These are phyloP conservation scores for Sceloporus undulatus DNA, from an alignment of 2,113 vertebrate species.

Conservation along the genomic window DNA sequence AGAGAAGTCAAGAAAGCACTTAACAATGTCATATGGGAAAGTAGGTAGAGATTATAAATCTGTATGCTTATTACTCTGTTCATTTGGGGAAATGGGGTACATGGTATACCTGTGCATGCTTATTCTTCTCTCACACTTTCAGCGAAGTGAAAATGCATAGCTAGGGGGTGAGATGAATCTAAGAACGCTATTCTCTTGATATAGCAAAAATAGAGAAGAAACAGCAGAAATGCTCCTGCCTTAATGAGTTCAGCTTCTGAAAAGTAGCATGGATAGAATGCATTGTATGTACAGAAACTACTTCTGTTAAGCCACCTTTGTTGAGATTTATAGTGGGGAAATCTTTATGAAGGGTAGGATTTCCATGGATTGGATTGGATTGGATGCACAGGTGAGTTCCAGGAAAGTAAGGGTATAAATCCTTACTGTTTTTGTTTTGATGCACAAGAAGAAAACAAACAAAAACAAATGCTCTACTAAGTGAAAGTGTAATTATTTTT, in stretches of 20 bases:
- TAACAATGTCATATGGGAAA: slow-evolving; percentile 26
- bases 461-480: too few species aligned
- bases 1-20: slow-evolving; percentile 20
- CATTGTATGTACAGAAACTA: background rate
- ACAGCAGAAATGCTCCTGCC: slow-evolving; percentile 28
- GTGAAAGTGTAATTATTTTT: too few species aligned
- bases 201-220: slow-evolving; percentile 18
- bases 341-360: background rate
- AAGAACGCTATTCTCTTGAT: slow-evolving; percentile 10
- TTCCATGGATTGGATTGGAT: background rate
- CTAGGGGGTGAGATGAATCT: slow-evolving; percentile 29
- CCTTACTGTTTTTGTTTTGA: too few species aligned
- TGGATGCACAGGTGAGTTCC: background rate
- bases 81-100: background rate
- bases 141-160: background rate
- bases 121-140: slow-evolving; percentile 32
- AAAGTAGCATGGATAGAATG: slow-evolving; percentile 2
- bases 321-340: slow-evolving; percentile 2
- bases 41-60: background rate
- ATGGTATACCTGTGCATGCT: slow-evolving; percentile 13
- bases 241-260: slow-evolving; percentile 35
- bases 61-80: background rate
- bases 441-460: too few species aligned
- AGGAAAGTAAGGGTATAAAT: background rate
- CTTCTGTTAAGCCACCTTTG: background rate